phyloP scores from a whole-genome alignment of 2,113 vertebrate species.

The Campylomormyrus numenius region DNA sequence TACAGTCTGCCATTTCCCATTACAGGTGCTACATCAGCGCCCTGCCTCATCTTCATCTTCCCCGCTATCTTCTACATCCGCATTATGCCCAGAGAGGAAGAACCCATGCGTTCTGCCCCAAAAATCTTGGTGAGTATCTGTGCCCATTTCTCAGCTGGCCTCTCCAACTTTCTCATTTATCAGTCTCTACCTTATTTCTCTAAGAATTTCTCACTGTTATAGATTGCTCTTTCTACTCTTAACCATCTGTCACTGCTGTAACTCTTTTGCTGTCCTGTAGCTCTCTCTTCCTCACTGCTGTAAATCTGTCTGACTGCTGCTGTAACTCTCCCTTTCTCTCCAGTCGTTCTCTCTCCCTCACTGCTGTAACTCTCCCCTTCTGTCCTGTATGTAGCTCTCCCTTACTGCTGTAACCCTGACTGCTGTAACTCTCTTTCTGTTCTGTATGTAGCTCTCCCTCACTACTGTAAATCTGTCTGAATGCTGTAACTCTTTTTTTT shows the following conservation, averaged over 20 bases:
- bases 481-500: background rate
- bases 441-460: background rate
- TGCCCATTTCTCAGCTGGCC: background rate
- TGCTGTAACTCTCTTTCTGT: background rate
- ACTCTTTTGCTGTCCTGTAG: background rate
- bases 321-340: no score
- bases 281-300: background rate
- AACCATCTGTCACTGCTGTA: background rate
- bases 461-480: background rate
- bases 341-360: background rate
- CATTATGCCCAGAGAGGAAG: constrained; percentile 88
- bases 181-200: background rate
- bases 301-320: no score
- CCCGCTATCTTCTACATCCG: constrained; percentile 96
- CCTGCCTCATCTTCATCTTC: constrained; percentile 98
- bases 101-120: constrained; percentile 73
- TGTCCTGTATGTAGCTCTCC: background rate
- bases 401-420: background rate
- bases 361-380: background rate
- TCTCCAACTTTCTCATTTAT: background rate
- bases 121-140: constrained; percentile 79
- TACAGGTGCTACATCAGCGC: constrained; percentile 90
- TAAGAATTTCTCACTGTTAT: background rate
- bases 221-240: background rate
- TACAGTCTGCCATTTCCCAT: background rate